These are phyloP conservation scores for Cheilosia urbana DNA, from an alignment of 2,888 invertebrate species.

Conservation along the genomic window DNA sequence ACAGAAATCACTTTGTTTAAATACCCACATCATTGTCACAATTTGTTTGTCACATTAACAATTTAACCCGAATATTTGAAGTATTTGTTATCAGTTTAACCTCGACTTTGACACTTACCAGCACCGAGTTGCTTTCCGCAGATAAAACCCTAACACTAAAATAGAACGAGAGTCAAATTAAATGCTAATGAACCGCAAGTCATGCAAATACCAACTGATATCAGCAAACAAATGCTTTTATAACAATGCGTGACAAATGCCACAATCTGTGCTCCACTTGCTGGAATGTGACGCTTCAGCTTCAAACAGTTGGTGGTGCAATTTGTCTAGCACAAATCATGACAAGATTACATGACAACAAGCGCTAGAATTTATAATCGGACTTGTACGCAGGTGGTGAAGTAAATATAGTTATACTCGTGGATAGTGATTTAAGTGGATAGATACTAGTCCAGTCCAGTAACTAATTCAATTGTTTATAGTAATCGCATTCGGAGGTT, in stretches of 20 bases:
- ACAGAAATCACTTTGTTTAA: not conserved
- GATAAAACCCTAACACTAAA: conserved; percentile 14
- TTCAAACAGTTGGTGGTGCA: no score
- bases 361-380: no score
- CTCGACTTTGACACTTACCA: conserved; percentile 43
- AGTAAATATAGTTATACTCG: no score
- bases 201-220: conserved; percentile 4
- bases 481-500: conserved; percentile 5
- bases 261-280: not conserved
- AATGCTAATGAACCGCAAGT: conserved; percentile 38
- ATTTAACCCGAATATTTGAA: not conserved
- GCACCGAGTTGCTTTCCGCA: not conserved
- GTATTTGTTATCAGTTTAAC: conserved; percentile 26
- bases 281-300: not conserved
- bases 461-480: conserved; percentile 30
- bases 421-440: no score
- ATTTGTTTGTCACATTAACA: conserved; percentile 3
- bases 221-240: not conserved
- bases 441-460: conserved; percentile 1
- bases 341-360: no score
- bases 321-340: no score
- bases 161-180: conserved; percentile 4
- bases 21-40: not conserved
- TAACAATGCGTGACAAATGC: not conserved
- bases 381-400: no score